phyloP scores from a whole-genome alignment of 2,888 invertebrate species.

The Drosophila nigricruria region DNA sequence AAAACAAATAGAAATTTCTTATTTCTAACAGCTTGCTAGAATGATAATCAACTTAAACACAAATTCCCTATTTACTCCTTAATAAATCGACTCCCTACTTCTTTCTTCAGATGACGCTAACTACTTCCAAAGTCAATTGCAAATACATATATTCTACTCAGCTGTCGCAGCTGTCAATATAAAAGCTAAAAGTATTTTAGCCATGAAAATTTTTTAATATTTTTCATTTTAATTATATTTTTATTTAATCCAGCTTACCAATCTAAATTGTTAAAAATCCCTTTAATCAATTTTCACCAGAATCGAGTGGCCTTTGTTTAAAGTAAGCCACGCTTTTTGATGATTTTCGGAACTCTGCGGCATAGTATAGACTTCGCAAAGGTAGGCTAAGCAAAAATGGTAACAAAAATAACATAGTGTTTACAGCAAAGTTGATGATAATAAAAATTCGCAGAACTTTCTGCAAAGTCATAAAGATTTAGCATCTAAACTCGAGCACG shows the following conservation, averaged over 20 bases:
- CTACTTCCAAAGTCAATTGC: too few relatives aligned
- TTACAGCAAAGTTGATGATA: conserved; percentile 23
- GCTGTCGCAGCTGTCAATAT: too few relatives aligned
- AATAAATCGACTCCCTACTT: too few relatives aligned
- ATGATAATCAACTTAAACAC: too few relatives aligned
- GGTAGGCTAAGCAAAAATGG: conserved; percentile 1
- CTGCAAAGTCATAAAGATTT: conserved; percentile 55
- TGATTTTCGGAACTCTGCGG: conserved; percentile 25
- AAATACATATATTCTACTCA: too few relatives aligned
- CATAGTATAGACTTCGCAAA: background rate
- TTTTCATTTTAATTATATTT: background rate
- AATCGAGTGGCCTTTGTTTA: conserved; percentile 6
- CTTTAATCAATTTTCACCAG: conserved; percentile 5
- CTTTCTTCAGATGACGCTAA: too few relatives aligned
- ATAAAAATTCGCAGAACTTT: conserved; percentile 62
- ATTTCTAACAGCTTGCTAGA: too few relatives aligned
- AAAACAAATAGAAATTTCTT: too few relatives aligned
- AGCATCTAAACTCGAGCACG: conserved; percentile 51
- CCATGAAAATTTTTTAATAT: too few relatives aligned
- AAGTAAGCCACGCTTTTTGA: conserved; percentile 41
- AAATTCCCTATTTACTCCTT: too few relatives aligned
- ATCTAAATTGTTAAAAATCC: background rate
- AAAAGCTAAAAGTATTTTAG: too few relatives aligned
- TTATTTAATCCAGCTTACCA: too few relatives aligned
- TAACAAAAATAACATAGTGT: conserved; percentile 9